Conservation (phyloP, 1,140 invertebrate genomes). For the Hyposmocoma kahamanoa region DNA sequence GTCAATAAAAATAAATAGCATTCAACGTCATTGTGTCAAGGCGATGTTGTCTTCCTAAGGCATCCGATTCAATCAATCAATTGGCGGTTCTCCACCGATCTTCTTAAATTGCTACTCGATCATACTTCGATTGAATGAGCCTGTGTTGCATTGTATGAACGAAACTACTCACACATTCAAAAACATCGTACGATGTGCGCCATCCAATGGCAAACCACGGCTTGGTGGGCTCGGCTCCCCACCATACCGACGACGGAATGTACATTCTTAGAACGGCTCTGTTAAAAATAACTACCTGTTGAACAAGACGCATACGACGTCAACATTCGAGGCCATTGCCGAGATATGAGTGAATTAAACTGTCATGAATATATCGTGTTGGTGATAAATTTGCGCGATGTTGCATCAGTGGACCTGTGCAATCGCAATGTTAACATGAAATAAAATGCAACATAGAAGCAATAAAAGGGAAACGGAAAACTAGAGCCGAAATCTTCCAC, state of each 20-base stretch:
- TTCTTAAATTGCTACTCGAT: constrained; percentile 53
- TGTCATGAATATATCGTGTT: constrained; percentile 2
- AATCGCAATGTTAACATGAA: too few species aligned
- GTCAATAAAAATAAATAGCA: constrained; percentile 27
- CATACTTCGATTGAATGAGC: constrained; percentile 34
- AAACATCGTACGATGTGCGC: constrained; percentile 58
- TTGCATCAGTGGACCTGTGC: too few species aligned
- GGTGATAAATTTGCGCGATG: too few species aligned
- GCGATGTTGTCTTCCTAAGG: constrained; percentile 46
- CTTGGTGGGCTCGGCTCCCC: constrained; percentile 66
- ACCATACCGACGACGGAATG: constrained; percentile 54
- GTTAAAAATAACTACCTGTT: constrained; percentile 66
- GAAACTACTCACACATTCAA: constrained; percentile 38
- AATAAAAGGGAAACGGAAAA: too few species aligned
- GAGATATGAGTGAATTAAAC: constrained; percentile 15
- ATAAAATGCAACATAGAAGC: too few species aligned
- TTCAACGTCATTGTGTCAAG: constrained; percentile 32
- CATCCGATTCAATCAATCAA: constrained; percentile 48
- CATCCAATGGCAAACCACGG: constrained; percentile 42
- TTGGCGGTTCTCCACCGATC: constrained; percentile 26
- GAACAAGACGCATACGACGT: constrained; percentile 31
- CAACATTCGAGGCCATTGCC: constrained; percentile 45
- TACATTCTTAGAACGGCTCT: constrained; percentile 50
- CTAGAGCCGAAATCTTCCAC: too few species aligned
- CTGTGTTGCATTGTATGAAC: constrained; percentile 34